Percentiles rank a stretch among this genome's conserved stretches.
phyloP scores from a whole-genome alignment of 2,888 invertebrate species.

The Ernsta delagoae region DNA sequence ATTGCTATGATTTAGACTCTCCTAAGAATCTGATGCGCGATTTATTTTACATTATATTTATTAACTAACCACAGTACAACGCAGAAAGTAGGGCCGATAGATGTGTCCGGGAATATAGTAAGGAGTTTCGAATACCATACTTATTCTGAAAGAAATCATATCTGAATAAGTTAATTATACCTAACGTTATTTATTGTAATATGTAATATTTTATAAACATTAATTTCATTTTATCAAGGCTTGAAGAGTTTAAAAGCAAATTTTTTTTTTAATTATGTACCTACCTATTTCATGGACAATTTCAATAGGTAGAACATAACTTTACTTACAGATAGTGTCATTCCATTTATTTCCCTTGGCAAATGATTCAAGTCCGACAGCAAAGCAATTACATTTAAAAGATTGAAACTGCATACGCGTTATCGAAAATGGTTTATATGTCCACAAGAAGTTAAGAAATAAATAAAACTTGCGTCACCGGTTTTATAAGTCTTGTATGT shows the following conservation, averaged over 20 bases:
- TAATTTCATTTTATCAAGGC: too few relatives aligned
- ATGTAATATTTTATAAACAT: too few relatives aligned
- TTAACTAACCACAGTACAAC: conserved; percentile 44
- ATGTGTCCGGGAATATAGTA: too few relatives aligned
- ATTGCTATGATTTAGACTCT: conserved; percentile 73
- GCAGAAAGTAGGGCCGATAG: too few relatives aligned
- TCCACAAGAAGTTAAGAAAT: conserved; percentile 79
- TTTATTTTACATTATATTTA: conserved; percentile 53
- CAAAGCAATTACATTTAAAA: conserved; percentile 28
- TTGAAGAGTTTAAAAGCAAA: too few relatives aligned
- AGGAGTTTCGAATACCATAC: too few relatives aligned
- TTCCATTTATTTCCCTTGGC: conserved; percentile 40
- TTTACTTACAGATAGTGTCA: neutral
- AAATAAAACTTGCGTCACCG: conserved; percentile 72
- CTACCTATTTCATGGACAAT: neutral
- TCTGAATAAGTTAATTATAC: too few relatives aligned
- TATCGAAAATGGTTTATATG: conserved; percentile 75
- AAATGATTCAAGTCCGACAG: conserved; percentile 31
- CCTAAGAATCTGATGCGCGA: conserved; percentile 65
- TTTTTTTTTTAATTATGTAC: neutral
- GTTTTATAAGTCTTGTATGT: conserved; percentile 54
- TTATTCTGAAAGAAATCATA: too few relatives aligned
- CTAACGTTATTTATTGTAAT: too few relatives aligned
- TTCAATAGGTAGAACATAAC: neutral
- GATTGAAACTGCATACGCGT: conserved; percentile 29